phyloP scores from a whole-genome alignment of 2,888 invertebrate species.

The Hedya salicella region DNA sequence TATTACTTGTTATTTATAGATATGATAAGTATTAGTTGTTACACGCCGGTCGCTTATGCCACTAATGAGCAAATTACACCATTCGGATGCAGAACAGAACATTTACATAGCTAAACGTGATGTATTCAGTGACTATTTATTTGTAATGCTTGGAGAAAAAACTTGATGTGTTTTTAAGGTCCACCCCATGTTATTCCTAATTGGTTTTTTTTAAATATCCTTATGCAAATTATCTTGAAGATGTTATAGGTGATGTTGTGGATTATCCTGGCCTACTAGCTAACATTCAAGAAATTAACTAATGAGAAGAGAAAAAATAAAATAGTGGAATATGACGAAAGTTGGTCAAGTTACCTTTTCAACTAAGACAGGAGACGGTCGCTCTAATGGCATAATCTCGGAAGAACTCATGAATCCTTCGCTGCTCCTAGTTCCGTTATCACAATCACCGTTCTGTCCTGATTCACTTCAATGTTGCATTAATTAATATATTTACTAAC shows the following conservation, averaged over 20 bases:
- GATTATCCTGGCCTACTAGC: too few species aligned
- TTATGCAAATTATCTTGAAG: too few species aligned
- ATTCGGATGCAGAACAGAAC: slow-evolving; percentile 16
- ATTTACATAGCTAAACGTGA: slow-evolving; percentile 16
- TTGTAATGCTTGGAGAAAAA: background rate
- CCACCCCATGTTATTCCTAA: too few species aligned
- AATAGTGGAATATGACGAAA: too few species aligned
- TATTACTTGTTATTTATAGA: background rate
- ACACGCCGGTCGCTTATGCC: slow-evolving; percentile 5
- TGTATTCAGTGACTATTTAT: background rate
- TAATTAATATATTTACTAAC: slow-evolving; percentile 62
- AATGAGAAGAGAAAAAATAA: slow-evolving; percentile 1
- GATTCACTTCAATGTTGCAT: slow-evolving; percentile 60
- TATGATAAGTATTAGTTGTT: slow-evolving; percentile 6
- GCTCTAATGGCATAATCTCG: slow-evolving; percentile 76
- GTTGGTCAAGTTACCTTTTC: slow-evolving; percentile 72
- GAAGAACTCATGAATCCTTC: slow-evolving; percentile 67
- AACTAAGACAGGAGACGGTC: slow-evolving; percentile 74
- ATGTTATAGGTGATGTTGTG: too few species aligned
- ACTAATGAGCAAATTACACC: slow-evolving; percentile 19
- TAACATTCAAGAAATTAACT: background rate
- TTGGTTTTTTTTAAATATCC: too few species aligned
- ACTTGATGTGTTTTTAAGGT: background rate
- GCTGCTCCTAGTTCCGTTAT: slow-evolving; percentile 61
- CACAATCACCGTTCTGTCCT: slow-evolving; percentile 56